A percentile compares a stretch with the other conserved stretches of the same genome.
Conservation (phyloP, 2,797 vertebrate genomes). For the Sphenopsis melanotis region DNA sequence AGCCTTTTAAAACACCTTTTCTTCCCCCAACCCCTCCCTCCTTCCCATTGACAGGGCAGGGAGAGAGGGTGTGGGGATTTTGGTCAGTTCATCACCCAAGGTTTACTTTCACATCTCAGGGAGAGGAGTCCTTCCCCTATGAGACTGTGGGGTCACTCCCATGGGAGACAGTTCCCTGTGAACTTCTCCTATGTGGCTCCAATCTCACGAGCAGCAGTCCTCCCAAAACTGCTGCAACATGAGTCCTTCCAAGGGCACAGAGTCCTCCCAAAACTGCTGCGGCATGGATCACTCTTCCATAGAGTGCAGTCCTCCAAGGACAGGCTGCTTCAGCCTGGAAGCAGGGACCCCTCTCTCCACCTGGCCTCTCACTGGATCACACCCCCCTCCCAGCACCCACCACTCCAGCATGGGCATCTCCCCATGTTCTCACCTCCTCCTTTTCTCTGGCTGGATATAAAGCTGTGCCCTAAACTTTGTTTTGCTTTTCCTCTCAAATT, state of each 20-base stretch:
- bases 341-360: background rate
- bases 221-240: background rate
- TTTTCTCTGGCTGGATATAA: background rate
- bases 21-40: background rate
- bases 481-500: background rate
- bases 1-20: background rate
- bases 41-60: fast-evolving
- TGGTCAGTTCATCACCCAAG: background rate
- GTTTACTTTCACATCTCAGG: background rate
- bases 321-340: background rate
- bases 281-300: fast-evolving
- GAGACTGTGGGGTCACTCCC: fast-evolving
- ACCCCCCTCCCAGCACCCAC: background rate
- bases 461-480: fast-evolving
- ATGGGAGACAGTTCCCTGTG: fast-evolving
- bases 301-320: background rate
- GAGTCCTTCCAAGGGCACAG: too few species aligned
- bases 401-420: fast-evolving
- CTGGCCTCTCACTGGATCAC: fast-evolving
- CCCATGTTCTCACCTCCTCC: background rate
- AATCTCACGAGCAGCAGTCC: background rate
- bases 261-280: background rate
- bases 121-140: background rate
- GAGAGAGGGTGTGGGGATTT: fast-evolving
- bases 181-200: fast-evolving